A percentile compares a stretch with the other conserved stretches of the same genome.
phyloP scores from a whole-genome alignment of 2,113 vertebrate genomes.

The Lathamus discolor region DNA sequence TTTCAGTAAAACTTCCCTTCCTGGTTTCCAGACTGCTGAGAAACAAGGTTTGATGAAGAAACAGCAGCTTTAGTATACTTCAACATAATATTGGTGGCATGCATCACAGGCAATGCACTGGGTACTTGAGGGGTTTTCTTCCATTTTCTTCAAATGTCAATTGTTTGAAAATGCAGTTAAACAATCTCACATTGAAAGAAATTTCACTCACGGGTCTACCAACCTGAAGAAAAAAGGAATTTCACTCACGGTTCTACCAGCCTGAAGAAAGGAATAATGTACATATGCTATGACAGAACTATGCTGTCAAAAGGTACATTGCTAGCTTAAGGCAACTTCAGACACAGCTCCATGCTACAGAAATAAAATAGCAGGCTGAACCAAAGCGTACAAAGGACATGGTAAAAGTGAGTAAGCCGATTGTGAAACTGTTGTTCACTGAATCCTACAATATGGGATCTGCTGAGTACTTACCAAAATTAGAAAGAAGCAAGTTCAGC shows the following conservation, averaged over 20 bases:
- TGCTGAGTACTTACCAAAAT: background rate
- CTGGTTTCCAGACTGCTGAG: background rate
- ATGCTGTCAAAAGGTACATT: background rate
- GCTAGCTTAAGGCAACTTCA: background rate
- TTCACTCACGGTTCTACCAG: background rate
- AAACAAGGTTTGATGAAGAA: background rate
- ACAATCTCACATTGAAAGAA: background rate
- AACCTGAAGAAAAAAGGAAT: background rate
- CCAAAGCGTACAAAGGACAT: background rate
- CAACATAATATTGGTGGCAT: background rate
- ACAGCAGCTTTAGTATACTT: background rate
- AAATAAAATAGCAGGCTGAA: background rate
- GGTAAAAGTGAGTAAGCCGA: background rate
- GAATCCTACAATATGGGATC: background rate
- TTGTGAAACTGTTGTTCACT: background rate
- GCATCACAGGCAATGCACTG: background rate
- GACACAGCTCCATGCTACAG: background rate
- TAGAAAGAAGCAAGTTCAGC: background rate
- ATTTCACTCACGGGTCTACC: background rate
- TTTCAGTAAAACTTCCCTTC: background rate
- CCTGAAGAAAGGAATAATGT: background rate
- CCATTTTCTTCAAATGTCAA: background rate
- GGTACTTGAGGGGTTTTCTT: background rate
- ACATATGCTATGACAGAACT: background rate
- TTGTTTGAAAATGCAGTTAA: background rate